A percentile compares a stretch with the other conserved stretches of the same genome.
phyloP scores from a whole-genome alignment of 1,140 invertebrate genomes.

The Penaeus chinensis region DNA sequence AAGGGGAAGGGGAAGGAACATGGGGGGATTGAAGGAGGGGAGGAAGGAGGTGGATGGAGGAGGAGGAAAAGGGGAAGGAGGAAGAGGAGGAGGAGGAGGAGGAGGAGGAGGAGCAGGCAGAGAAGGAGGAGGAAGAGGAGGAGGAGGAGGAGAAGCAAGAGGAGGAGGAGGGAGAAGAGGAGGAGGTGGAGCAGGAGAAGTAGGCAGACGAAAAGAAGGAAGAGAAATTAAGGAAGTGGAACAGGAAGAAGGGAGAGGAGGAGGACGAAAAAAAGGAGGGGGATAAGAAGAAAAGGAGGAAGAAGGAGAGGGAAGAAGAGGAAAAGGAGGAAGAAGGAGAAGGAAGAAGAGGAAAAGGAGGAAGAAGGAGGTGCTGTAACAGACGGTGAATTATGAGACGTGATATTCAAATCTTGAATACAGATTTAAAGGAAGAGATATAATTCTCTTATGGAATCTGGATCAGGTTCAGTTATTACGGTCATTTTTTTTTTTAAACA shows the following conservation, averaged over 20 bases:
- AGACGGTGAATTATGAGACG: background rate
- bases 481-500: too few species aligned
- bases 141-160: background rate
- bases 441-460: too few species aligned
- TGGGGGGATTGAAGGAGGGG: too few species aligned
- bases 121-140: background rate
- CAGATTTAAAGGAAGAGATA: too few species aligned
- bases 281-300: background rate
- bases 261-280: background rate
- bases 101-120: background rate
- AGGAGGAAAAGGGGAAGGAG: background rate
- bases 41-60: background rate
- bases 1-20: background rate
- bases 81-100: background rate
- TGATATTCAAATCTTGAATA: background rate
- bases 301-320: background rate
- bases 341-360: background rate
- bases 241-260: background rate
- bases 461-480: too few species aligned
- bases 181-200: background rate
- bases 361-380: background rate
- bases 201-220: background rate
- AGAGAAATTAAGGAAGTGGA: background rate
- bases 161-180: background rate
- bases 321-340: background rate